Evolutionary conservation across 1,140 invertebrate species (phyloP).

Genomic region (Drosophila mojavensis): DNA sequence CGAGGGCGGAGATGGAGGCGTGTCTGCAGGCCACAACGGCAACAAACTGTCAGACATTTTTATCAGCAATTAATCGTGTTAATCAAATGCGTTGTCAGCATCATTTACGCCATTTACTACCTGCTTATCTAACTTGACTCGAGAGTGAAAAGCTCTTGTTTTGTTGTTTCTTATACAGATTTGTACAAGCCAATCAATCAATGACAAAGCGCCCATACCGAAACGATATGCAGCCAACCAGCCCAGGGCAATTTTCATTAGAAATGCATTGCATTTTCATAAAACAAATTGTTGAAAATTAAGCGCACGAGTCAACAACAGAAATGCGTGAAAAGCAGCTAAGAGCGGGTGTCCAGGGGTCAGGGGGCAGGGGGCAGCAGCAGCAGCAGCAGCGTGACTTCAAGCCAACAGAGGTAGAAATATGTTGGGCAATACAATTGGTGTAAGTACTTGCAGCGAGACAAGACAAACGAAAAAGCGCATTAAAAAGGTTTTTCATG

Average conservation of each 20-base stretch:
- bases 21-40: constrained; percentile 1
- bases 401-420: neutral
- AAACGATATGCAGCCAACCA: neutral
- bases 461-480: constrained; percentile 30
- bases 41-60: constrained; percentile 81
- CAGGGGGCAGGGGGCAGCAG: constrained; percentile 39
- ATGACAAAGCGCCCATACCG: constrained; percentile 50
- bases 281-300: constrained; percentile 80
- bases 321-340: constrained; percentile 72
- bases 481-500: constrained; percentile 78
- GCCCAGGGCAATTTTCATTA: constrained; percentile 57
- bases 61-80: constrained; percentile 82
- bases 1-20: constrained; percentile 4
- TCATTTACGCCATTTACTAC: constrained; percentile 68
- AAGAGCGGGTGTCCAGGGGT: constrained; percentile 3
- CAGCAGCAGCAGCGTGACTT: constrained; percentile 54
- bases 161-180: constrained; percentile 22
- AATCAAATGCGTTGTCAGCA: constrained; percentile 82
- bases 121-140: constrained; percentile 37
- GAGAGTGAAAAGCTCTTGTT: constrained; percentile 64
- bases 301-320: constrained; percentile 79
- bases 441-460: constrained; percentile 28
- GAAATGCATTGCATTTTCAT: constrained; percentile 75
- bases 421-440: constrained; percentile 37
- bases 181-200: constrained; percentile 71